These are phyloP conservation scores for Alces alces DNA, from an alignment of 2,113 vertebrate species.

Conservation along the genomic window DNA sequence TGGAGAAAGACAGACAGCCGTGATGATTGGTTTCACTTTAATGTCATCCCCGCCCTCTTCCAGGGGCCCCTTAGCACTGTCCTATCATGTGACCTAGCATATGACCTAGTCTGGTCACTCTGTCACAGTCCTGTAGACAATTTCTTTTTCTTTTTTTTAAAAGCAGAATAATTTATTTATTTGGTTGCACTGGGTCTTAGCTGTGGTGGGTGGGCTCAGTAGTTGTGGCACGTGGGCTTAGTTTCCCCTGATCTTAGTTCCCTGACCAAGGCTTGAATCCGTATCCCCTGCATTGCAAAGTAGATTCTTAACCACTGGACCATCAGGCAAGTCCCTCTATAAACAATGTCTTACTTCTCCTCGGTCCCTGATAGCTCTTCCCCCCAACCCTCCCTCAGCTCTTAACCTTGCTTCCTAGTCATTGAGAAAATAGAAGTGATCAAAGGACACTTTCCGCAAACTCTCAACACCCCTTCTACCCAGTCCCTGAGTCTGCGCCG, in stretches of 20 bases:
- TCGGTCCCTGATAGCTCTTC: not conserved
- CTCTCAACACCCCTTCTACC: not conserved
- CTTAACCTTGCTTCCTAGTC: not conserved
- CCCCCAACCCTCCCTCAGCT: not conserved
- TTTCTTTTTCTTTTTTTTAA: not conserved
- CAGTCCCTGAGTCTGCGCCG: not conserved
- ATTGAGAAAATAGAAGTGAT: not conserved
- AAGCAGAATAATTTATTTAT: not conserved
- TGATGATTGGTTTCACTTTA: not conserved
- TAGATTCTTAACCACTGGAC: not conserved
- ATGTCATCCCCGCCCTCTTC: not conserved
- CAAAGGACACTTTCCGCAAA: not conserved
- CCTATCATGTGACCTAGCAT: too few relatives aligned
- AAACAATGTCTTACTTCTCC: not conserved
- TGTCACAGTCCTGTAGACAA: not conserved
- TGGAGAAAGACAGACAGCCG: not conserved
- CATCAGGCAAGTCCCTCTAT: not conserved
- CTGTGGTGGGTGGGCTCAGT: not conserved
- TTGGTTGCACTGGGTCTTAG: not conserved
- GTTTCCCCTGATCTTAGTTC: not conserved
- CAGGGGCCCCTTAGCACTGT: not conserved
- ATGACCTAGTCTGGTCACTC: not conserved
- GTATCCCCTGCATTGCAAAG: not conserved
- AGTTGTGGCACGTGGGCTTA: not conserved
- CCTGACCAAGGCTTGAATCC: not conserved